A percentile compares a stretch with the other conserved stretches of the same genome.
These are phyloP conservation scores for Coelopa pilipes DNA, from an alignment of 2,888 invertebrate species.

Conservation along the genomic window DNA sequence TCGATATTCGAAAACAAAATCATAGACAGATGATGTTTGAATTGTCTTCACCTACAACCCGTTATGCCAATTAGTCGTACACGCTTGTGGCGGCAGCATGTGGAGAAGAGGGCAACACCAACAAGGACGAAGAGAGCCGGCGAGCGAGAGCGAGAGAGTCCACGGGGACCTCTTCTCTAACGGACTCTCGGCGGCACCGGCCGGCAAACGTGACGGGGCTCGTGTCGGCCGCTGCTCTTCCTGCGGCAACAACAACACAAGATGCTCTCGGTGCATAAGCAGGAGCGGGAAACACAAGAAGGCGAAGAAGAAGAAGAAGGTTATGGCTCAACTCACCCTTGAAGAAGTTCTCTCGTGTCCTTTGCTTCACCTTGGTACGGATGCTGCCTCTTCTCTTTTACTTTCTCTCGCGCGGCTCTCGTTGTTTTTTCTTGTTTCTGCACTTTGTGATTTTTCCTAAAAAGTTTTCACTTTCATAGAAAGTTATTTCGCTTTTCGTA, in stretches of 20 bases:
- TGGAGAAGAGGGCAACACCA: no score
- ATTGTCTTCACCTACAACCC: no score
- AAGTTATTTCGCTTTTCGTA: background rate
- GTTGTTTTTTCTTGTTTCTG: background rate
- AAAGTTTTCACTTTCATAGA: background rate
- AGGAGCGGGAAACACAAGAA: background rate
- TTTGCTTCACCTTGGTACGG: conserved; percentile 8
- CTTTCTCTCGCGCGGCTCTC: background rate
- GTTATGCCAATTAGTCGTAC: no score
- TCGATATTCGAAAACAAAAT: no score
- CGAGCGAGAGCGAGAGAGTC: no score
- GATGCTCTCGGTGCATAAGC: background rate
- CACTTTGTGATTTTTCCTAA: background rate
- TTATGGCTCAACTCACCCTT: conserved; percentile 15
- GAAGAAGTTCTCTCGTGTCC: conserved; percentile 10
- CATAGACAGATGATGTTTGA: no score
- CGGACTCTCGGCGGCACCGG: no score
- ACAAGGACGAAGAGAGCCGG: no score
- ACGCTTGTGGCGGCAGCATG: no score
- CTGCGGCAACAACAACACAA: background rate
- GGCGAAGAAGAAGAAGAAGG: background rate
- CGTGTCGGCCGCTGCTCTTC: background rate
- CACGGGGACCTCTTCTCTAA: no score
- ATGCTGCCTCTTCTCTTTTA: background rate
- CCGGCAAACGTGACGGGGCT: no score